These are phyloP conservation scores for Percopsis omiscomaycus DNA, from an alignment of 2,797 vertebrate species.

Conservation along the genomic window DNA sequence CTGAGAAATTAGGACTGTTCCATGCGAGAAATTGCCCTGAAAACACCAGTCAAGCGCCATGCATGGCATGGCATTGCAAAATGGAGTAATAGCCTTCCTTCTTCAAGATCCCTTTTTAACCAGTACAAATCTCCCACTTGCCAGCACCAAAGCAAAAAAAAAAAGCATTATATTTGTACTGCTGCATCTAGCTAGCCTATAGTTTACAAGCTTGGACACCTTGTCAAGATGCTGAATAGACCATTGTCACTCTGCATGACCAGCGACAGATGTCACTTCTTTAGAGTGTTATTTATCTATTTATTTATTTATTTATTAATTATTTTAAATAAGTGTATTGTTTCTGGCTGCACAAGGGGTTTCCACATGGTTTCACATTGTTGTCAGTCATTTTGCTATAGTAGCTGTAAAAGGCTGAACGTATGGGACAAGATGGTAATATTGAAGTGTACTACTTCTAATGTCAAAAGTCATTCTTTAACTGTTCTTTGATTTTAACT, in stretches of 20 bases:
- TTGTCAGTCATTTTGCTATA: neutral
- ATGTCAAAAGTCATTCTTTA: no score
- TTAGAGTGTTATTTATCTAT: conserved; percentile 35
- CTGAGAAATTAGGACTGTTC: no score
- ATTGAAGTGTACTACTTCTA: no score
- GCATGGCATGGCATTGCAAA: no score
- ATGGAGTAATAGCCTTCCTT: no score
- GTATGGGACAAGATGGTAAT: neutral
- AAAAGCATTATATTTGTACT: conserved; percentile 22
- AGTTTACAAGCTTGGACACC: conserved; percentile 38
- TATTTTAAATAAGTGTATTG: conserved; percentile 14
- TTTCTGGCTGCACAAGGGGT: conserved; percentile 34
- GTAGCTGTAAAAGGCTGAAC: neutral
- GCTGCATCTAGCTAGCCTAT: conserved; percentile 31
- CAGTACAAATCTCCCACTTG: no score
- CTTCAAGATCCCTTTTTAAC: no score
- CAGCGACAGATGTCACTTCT: conserved; percentile 59
- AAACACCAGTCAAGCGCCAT: no score
- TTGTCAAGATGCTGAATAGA: conserved; percentile 62
- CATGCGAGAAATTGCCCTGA: no score
- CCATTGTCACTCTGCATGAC: conserved; percentile 67
- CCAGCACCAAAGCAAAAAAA: no score
- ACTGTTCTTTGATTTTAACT: no score
- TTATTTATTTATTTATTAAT: neutral
- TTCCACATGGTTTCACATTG: conserved; percentile 21